Evolutionary conservation across 2,797 vertebrate genomes (phyloP).

Genomic region (Sternarchorhynchus goeldii): DNA sequence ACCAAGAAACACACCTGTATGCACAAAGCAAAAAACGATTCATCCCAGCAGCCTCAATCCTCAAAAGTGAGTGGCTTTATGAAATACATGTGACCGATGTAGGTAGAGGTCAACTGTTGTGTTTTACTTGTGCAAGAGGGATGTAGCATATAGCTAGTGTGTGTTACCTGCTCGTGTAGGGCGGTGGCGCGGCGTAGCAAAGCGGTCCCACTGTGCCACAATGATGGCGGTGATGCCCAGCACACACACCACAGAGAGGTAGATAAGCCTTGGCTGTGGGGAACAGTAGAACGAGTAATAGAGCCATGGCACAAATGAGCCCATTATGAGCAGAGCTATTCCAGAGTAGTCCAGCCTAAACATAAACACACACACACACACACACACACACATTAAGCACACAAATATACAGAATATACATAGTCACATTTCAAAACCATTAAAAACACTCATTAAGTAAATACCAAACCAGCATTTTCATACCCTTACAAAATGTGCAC

Average conservation of each 20-base stretch:
- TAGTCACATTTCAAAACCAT: not conserved
- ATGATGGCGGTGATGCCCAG: constrained; percentile 96
- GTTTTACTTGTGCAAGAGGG: too few species aligned
- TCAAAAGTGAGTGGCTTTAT: not conserved
- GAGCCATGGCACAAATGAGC: constrained; percentile 98
- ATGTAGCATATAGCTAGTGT: too few species aligned
- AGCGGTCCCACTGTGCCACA: constrained; percentile 97
- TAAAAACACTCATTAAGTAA: too few species aligned
- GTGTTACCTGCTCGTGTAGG: constrained; percentile 90
- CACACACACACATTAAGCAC: not conserved
- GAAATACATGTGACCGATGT: not conserved
- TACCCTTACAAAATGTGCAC: not conserved
- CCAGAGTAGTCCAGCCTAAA: constrained; percentile 97
- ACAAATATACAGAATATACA: not conserved
- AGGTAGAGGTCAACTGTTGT: too few species aligned
- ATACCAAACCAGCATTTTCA: not conserved
- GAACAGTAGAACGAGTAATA: constrained; percentile 99
- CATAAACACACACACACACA: constrained; percentile 26
- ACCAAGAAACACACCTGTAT: constrained; percentile 92
- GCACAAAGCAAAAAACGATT: not conserved
- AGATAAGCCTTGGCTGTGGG: constrained; percentile 97
- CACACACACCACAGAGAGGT: constrained; percentile 96
- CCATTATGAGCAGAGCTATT: constrained; percentile 98
- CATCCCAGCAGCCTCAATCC: not conserved
- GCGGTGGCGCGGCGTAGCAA: constrained; percentile 94